Evolutionary conservation across 2,888 invertebrate species (phyloP).

Genomic region (Drosophila picticornis): DNA sequence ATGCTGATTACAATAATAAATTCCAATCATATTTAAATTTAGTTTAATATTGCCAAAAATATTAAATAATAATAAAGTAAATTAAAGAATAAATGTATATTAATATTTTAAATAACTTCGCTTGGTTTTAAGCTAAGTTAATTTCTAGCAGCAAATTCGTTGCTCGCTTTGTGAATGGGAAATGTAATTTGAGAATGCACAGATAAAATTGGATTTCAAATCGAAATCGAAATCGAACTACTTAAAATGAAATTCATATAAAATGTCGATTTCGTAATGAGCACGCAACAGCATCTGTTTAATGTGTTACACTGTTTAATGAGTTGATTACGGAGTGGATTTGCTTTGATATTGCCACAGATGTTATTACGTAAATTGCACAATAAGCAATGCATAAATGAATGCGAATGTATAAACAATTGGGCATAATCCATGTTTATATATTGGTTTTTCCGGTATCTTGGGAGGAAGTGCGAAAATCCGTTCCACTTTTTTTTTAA

Average conservation of each 20-base stretch:
- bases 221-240: neutral
- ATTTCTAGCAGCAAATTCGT: neutral
- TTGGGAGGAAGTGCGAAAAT: constrained; percentile 8
- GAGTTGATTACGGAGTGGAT: constrained; percentile 16
- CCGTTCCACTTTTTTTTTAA: constrained; percentile 35
- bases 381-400: constrained; percentile 46
- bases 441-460: constrained; percentile 27
- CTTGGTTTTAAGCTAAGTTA: neutral
- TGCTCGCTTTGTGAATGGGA: neutral
- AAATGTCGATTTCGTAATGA: neutral
- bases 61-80: neutral
- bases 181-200: neutral
- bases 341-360: constrained; percentile 20
- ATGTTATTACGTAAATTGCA: constrained; percentile 24
- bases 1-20: neutral
- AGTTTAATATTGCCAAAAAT: neutral
- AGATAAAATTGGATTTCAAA: neutral
- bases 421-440: constrained; percentile 35
- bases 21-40: neutral
- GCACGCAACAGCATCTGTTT: constrained; percentile 15
- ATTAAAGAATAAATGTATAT: neutral
- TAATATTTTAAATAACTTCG: neutral
- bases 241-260: neutral
- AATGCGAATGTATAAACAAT: constrained; percentile 36
- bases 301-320: constrained; percentile 12